These are phyloP conservation scores for Oryzias javanicus DNA, from an alignment of 2,113 vertebrate species.

Conservation along the genomic window DNA sequence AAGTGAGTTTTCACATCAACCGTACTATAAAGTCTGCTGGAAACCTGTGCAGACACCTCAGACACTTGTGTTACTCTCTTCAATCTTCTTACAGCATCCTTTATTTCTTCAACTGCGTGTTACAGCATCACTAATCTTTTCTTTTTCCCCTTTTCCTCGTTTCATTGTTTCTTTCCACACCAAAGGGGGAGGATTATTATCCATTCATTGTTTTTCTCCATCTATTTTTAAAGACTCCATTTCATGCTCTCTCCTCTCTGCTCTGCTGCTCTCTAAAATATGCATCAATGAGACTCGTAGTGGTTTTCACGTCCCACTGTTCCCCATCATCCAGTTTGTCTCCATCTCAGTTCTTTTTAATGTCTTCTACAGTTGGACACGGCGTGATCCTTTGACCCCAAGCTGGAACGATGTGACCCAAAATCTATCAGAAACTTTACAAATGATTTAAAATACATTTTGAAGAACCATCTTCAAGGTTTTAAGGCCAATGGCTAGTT, in stretches of 20 bases:
- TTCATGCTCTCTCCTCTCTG: conserved; percentile 17
- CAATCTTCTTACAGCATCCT: no score
- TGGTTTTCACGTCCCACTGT: neutral
- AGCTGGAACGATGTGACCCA: no score
- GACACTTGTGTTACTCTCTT: no score
- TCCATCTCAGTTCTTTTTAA: neutral
- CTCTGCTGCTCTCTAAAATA: conserved; percentile 7
- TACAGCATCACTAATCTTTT: conserved; percentile 12
- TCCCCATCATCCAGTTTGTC: neutral
- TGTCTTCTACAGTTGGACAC: neutral
- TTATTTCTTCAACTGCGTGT: neutral
- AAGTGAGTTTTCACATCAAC: conserved; percentile 5
- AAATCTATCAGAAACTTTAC: no score
- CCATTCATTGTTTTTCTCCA: conserved; percentile 11
- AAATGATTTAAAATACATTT: no score
- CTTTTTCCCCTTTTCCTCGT: neutral
- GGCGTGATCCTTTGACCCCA: no score
- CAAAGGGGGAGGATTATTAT: neutral
- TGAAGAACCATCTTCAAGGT: no score
- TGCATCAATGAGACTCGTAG: conserved; percentile 6
- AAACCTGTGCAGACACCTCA: conserved; percentile 4
- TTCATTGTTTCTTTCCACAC: neutral
- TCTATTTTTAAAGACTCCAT: conserved; percentile 34
- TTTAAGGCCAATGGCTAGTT: no score
- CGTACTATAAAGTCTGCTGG: conserved; percentile 6